These are phyloP conservation scores for Labeo catla DNA, from an alignment of 2,113 vertebrate genomes.

Conservation along the genomic window DNA sequence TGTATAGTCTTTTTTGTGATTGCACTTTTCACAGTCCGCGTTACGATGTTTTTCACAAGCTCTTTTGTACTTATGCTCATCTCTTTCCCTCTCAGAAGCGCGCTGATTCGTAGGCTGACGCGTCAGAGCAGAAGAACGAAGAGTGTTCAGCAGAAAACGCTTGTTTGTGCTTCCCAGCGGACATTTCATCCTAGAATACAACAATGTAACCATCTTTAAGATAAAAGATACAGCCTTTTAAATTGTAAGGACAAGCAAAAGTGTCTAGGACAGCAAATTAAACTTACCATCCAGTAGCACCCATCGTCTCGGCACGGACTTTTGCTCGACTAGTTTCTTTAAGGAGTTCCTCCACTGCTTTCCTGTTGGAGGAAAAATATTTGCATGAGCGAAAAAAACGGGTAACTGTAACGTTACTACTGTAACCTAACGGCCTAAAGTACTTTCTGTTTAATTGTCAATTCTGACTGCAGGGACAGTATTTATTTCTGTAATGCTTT, in stretches of 20 bases:
- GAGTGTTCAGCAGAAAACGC: constrained; percentile 94
- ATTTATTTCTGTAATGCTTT: background rate
- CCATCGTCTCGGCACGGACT: constrained; percentile 95
- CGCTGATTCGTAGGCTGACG: constrained; percentile 68
- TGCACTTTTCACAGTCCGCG: constrained; percentile 53
- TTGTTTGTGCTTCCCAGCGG: constrained; percentile 93
- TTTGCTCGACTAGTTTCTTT: constrained; percentile 92
- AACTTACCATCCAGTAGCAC: constrained; percentile 93
- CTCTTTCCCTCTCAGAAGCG: constrained; percentile 46
- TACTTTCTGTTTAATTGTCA: background rate
- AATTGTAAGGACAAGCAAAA: background rate
- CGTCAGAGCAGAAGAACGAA: constrained; percentile 85
- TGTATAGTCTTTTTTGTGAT: constrained; percentile 54
- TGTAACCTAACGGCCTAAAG: background rate
- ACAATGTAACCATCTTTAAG: constrained; percentile 46
- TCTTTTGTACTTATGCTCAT: constrained; percentile 51
- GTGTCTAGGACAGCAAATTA: background rate
- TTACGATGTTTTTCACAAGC: constrained; percentile 54
- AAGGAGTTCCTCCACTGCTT: constrained; percentile 93
- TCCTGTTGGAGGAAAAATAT: constrained; percentile 72
- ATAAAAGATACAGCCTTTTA: background rate
- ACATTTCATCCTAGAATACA: constrained; percentile 90
- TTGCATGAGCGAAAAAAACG: background rate
- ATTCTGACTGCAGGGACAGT: background rate
- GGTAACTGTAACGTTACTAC: background rate